Evolutionary conservation across 2,888 invertebrate genomes (phyloP), one percentile per base, ranked within the genome.

Genomic region (Cyclophora albipunctata): DNA sequence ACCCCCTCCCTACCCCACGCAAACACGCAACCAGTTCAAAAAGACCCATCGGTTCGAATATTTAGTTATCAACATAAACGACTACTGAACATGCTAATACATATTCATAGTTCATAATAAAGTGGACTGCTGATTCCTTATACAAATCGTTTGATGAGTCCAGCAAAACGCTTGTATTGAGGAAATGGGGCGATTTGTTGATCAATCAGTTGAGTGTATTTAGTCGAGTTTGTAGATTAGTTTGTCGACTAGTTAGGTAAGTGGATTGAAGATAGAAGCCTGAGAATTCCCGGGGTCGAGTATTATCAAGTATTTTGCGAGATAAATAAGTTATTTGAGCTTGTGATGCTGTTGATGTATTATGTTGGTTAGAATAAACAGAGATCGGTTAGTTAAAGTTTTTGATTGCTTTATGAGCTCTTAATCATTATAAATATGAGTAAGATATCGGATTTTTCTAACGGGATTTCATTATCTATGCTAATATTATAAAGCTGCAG

Each of bases 231-330:
- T 43, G 6, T 5, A 45, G 42, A 55, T 51, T 43, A n/a, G 57
- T 73, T 57, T 54, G 33, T 7, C 46, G 56, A 76, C 54, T n/a
- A 5, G 33, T 40, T 20, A 6, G 3, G 7, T 3, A 20, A 20
- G 7, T 47, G 35, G 45, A 42, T 52, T 52, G 60, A 63, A 69
- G 71, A 64, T 65, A 59, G 76, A 78, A 78, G 73, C 68, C 75
- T 69, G 74, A 78, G 43, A 65, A 71, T 72, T 76, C 75, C 73
- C 73, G 69, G 74, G 78, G 74, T 75, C 73, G 76, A 73, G 80
- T 76, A 84, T 85, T 84, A 84, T 81, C 82, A 84, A 85, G 84
- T 85, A 84, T 84, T 85, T 82, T 75, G 76, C 67, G 81, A 82
- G 81, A 84, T 84, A 84, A 84, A 85, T 82, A 84, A 85, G 76